phyloP scores from a whole-genome alignment of 2,888 invertebrate genomes.

The Sminthurides aquaticus region DNA sequence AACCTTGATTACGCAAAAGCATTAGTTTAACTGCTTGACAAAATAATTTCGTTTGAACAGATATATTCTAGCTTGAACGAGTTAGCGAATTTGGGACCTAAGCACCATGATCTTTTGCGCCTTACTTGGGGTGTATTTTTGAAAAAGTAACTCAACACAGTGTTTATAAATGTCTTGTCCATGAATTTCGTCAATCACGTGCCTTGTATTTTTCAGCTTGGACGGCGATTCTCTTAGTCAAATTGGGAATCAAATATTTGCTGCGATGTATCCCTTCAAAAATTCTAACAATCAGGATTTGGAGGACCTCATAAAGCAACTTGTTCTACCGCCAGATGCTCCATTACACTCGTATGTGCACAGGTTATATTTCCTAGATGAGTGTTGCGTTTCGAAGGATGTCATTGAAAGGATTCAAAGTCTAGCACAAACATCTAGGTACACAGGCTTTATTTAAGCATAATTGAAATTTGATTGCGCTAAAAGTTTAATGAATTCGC shows the following conservation, averaged over 20 bases:
- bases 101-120: slow-evolving; percentile 23
- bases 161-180: no score
- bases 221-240: slow-evolving; percentile 23
- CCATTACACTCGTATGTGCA: neutral
- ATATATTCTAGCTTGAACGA: slow-evolving; percentile 35
- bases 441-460: no score
- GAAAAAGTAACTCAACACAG: slow-evolving; percentile 22
- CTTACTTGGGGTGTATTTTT: slow-evolving; percentile 32
- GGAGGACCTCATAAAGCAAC: slow-evolving; percentile 24
- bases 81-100: slow-evolving; percentile 21
- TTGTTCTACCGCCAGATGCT: slow-evolving; percentile 7
- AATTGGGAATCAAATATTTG: slow-evolving; percentile 29
- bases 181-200: no score
- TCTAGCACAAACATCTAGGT: neutral
- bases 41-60: slow-evolving; percentile 10
- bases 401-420: neutral
- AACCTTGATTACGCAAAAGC: no score
- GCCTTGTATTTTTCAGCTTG: slow-evolving; percentile 28
- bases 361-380: slow-evolving; percentile 4
- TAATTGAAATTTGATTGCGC: no score
- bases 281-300: slow-evolving; percentile 12
- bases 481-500: neutral
- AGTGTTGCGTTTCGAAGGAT: neutral
- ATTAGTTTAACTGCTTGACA: no score
- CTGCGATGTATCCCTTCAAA: slow-evolving; percentile 26